Evolutionary conservation across 2,888 invertebrate genomes (phyloP), one percentile per base, ranked within the genome.

Genomic region (Dasysyrphus albostriatus): DNA sequence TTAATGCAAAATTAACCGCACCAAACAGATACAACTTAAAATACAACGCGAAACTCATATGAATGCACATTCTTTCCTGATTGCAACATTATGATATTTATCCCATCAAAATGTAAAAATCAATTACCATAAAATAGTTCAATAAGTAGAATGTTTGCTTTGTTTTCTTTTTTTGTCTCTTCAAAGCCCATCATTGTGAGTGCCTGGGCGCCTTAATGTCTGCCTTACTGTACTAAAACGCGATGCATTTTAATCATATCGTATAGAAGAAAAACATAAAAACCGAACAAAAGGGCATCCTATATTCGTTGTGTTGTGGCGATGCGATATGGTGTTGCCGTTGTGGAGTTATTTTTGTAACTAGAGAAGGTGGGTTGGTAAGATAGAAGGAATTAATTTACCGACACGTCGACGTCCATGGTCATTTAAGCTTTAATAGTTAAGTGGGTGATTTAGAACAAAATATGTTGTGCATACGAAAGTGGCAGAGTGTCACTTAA

Each of bases 81-180:
- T 49, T 49, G 19, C 47, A 67, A 67, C 47, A 67, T 67, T 34
- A 49, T 67, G 19, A 67, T 49, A 49, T 37, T 49, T 61, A 49
- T 73, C 19, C 10, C 34, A 74, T 37, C 19, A 49, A 49, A 65
- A 42, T 70, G 56, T 7, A 69, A 82, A 24, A 84, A 65, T 84
- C 83, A 84, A 84, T 84, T 75, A 75, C 83, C 70, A 79, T 84
- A 83, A 83, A 83, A 77, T 44, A 74, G 78, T 77, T 75, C 67
- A 74, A 70, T 65, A 32, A 69, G 63, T 65, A 32, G 47, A 34
- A 69, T 59, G 37, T 65, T 47, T 59, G 34, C 34, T 2, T 42
- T 61, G 3, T 24, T 29, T 34, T 32, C 5, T 32, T 56, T n/a
- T 32, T 34, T 24, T 29, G n/a, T 32, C 5, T 32, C 32, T n/a